Evolutionary conservation across 2,888 invertebrate genomes (phyloP), one percentile per base, ranked within the genome.

Genomic region (Sycophila texana): DNA sequence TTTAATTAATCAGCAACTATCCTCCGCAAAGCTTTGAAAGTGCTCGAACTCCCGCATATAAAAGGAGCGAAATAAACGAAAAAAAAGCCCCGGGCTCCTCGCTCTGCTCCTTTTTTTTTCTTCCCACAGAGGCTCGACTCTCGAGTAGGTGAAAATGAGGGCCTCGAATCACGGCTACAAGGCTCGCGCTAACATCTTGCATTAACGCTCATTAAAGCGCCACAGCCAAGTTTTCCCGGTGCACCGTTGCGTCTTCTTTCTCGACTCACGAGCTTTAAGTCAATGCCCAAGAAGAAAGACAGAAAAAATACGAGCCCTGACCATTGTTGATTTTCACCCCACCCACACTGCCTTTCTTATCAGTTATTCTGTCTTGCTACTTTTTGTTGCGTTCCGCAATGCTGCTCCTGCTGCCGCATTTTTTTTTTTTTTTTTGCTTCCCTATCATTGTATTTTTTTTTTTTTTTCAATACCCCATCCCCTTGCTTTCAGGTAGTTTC

Each of bases 131-230:
- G 30, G 22, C 16, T 20, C 60, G 7, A 39, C 39, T 39, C 39
- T 39, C 39, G 39, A 39, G 39, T 39, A 60, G 51, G 26, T 18
- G 26, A 61, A 30, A 73, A 63, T 10, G 49, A 26, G 47, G 51
- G 60, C 16, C 47, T 4, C n/a, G 51, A 16, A 53, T 1, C 30
- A 22, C 47, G 5, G 22, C 39, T 39, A 5, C 39, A 4, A 39
- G 39, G 4, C 39, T 39, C 39, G 4, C 39, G 68, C 68, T 61
- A 55, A 70, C 76, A 20, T 76, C 61, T 18, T 39, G 70, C 70
- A 63, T 77, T 77, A 77, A 73, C 73, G 61, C 77, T 77, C 77
- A 73, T 77, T 77, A 77, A 77, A 72, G 51, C 71, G 30, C 71
- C 47, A 7, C 2, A 14, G 63, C 63, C 39, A 63, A 63, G 30